Evolutionary conservation across 2,888 invertebrate genomes (phyloP).

Genomic region (Mesorhabditis belari): DNA sequence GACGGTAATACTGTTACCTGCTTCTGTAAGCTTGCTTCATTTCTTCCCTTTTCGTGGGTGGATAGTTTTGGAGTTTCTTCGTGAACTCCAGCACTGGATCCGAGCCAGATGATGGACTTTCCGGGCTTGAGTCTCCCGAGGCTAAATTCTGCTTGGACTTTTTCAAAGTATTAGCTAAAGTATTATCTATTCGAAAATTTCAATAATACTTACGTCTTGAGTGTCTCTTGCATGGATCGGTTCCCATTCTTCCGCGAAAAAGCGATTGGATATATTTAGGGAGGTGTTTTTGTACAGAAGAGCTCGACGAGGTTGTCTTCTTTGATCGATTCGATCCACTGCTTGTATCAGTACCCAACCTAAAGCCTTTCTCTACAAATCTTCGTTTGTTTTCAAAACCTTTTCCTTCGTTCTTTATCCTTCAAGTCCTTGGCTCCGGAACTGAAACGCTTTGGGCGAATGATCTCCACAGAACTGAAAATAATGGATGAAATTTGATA

Average conservation of each 20-base stretch:
- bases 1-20: conserved; percentile 26
- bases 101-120: conserved; percentile 47
- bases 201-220: conserved; percentile 23
- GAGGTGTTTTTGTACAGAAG: conserved; percentile 46
- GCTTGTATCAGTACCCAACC: conserved; percentile 50
- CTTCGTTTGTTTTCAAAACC: conserved; percentile 19
- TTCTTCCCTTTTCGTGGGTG: conserved; percentile 44
- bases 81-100: conserved; percentile 52
- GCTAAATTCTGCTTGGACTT: conserved; percentile 2
- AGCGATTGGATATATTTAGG: conserved; percentile 51
- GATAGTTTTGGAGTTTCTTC: conserved; percentile 50
- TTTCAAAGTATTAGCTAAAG: neutral
- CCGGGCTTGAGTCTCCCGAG: conserved; percentile 46
- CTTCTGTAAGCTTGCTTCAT: conserved; percentile 33
- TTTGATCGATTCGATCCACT: conserved; percentile 50
- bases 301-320: conserved; percentile 48
- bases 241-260: conserved; percentile 51
- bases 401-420: conserved; percentile 44
- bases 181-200: conserved; percentile 22
- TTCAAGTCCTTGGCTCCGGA: conserved; percentile 50
- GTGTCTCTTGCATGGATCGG: conserved; percentile 50
- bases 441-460: conserved; percentile 48
- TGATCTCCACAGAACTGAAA: conserved; percentile 48
- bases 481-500: neutral
- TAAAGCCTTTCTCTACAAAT: conserved; percentile 5